Percentiles rank a stretch among this genome's conserved stretches.
Evolutionary conservation across 2,797 vertebrate genomes (phyloP).

Genomic region (Steatocranus sp.): DNA sequence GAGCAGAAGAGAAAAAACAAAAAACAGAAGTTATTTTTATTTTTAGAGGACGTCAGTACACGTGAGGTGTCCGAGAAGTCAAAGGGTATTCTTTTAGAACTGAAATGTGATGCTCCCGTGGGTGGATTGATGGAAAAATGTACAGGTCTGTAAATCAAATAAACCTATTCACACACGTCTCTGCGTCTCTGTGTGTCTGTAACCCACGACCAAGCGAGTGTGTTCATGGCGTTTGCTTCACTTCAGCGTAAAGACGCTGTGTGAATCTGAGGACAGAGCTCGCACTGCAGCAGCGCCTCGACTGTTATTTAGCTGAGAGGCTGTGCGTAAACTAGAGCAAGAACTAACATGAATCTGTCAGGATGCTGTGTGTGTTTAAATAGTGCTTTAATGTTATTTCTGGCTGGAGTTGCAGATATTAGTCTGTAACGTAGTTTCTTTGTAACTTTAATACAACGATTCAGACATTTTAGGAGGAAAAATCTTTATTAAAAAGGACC

Average conservation of each 20-base stretch:
- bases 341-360: background rate
- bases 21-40: slow-evolving; percentile 93
- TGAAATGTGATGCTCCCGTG: slow-evolving; percentile 85
- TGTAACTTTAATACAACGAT: background rate
- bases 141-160: slow-evolving; percentile 97
- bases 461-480: background rate
- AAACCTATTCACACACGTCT: slow-evolving; percentile 84
- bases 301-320: background rate
- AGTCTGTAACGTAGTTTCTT: background rate
- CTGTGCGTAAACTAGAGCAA: background rate
- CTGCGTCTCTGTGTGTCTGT: background rate
- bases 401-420: background rate
- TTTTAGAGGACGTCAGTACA: slow-evolving; percentile 85
- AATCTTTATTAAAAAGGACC: background rate
- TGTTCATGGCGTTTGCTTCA: background rate
- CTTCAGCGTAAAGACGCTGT: background rate
- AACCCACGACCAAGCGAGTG: background rate
- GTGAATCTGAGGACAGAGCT: background rate
- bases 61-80: slow-evolving; percentile 43
- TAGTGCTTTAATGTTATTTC: background rate
- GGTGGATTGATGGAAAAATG: slow-evolving; percentile 79
- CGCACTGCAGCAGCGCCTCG: background rate
- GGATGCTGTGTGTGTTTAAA: background rate
- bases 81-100: slow-evolving; percentile 70
- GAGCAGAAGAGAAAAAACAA: slow-evolving; percentile 75